Base-by-base conservation (phyloP, 1,140 invertebrate genomes). In the Ceratina calcarata region DNA sequence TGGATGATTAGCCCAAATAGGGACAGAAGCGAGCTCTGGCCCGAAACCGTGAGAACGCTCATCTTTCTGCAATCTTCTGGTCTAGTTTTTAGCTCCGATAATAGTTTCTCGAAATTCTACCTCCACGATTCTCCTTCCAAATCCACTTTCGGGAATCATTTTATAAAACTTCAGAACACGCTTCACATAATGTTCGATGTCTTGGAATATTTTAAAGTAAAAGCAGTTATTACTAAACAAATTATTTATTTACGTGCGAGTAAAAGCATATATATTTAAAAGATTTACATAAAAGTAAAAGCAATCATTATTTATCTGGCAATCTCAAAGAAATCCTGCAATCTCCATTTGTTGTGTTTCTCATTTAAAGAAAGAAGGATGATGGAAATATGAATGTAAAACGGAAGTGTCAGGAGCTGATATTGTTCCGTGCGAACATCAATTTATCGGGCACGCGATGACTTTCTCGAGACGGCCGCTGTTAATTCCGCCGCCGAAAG, bases 391-490 rank as follows among this genome's bases (percentile, higher is more conserved):
- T n/a, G n/a, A n/a, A n/a, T n/a, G n/a, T 10, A 16, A 61, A 15
- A 3, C 65, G 22, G 20, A 10, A 20, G 8, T 51, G 13, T 20
- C 2, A 13, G 20, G 20, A 22, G 24, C 16, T 27, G 37, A n/a
- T 12, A 12, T 32, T 55, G 6, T 32, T 20, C 0, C n/a, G 3
- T 3, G n/a, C 66, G 53, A 82, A 77, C 72, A 49, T 82, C 76
- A 82, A 82, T 86, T 85, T 85, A 82, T 79, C 70, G 58, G 10
- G 70, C 57, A 27, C 57, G 61, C 64, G 45, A 62, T 27, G 58
- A 77, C 80, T 85, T 86, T 83, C 85, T 78, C 83, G 78, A 24
- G 4, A 7, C 7, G 37, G 37, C 37, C 27, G 66, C 53, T 81
- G 64, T 85, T 81, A 84, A 69, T 71, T 67, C n/a, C 18, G 57